Base-by-base conservation (phyloP, 2,888 invertebrate genomes). In the Rapana venosa region DNA sequence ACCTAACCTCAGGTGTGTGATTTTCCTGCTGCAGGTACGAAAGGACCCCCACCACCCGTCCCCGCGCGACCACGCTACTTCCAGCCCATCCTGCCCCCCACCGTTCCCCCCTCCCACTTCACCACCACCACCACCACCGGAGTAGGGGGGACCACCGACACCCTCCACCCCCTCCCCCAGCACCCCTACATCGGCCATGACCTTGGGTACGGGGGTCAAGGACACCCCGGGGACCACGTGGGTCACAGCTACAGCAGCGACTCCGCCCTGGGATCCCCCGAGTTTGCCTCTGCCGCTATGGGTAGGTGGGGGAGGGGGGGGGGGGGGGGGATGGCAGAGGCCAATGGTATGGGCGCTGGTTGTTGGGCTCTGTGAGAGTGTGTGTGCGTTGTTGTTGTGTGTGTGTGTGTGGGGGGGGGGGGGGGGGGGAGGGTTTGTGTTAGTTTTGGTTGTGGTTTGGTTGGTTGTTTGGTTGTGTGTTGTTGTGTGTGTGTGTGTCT, bases 181-280 rank as follows among this genome's bases (percentile, higher is more conserved):
- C 87, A 92, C 93, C 91, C 91, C 30, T 13, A 47, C 83, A 15
- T 11, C 58, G 30, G 30, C 56, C 15, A 30, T 30, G 56, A 58
- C 77, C 47, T 47, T 47, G 47, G 47, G 2, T 47, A 47, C 22
- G 83, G 83, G 26, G 36, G 36, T 20, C 61, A 70, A 30, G 79
- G 77, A n/a, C 90, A 91, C 74, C 77, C n/a, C n/a, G 35, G 36
- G 15, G 83, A 83, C 22, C 87, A 36, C 22, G 74, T 74, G 36
- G 87, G 74, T 1, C 87, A 87, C 36, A 61, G 91, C 90, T 93
- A 92, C 92, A 93, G 93, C 91, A 94, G 94, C 90, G 94, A 94
- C 91, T 94, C 94, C 4, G 94, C 94, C 30, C 92, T 94, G 61
- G 94, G 93, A 17, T 94, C 94, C 15, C 93, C 93, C 66, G 94